phyloP scores from a whole-genome alignment of 2,113 vertebrate species.

The Crotalus tigris region DNA sequence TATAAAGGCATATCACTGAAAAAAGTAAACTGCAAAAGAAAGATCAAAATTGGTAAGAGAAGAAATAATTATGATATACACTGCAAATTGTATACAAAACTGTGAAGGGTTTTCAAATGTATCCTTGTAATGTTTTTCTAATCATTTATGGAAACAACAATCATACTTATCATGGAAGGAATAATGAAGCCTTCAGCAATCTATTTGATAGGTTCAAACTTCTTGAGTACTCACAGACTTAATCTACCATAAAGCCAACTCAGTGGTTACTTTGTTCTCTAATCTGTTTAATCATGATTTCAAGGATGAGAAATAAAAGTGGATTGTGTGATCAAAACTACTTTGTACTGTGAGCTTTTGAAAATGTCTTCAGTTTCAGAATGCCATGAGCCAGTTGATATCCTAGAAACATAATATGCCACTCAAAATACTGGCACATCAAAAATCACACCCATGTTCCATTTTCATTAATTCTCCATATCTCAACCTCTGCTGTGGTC shows the following conservation, averaged over 20 bases:
- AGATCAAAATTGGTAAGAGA: conserved; percentile 23
- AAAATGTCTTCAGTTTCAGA: background rate
- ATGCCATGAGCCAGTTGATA: background rate
- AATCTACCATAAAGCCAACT: background rate
- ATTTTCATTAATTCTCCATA: background rate
- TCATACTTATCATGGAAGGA: background rate
- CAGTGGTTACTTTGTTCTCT: background rate
- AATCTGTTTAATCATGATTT: conserved; percentile 26
- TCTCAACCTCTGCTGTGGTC: background rate
- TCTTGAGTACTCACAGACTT: conserved; percentile 6
- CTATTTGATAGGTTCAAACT: conserved; percentile 4
- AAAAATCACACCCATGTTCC: background rate
- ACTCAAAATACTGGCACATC: background rate
- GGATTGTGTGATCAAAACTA: background rate
- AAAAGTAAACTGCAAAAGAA: background rate
- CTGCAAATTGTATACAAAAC: background rate
- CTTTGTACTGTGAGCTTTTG: background rate
- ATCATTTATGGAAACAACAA: background rate
- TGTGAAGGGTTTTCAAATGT: background rate
- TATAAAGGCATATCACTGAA: background rate
- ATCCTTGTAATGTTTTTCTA: background rate
- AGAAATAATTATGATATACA: background rate
- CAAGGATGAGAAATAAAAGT: conserved; percentile 19
- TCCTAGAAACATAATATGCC: background rate
- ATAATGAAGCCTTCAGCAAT: background rate